Conservation (phyloP, 2,888 invertebrate genomes). For the Oscheius sp. region DNA sequence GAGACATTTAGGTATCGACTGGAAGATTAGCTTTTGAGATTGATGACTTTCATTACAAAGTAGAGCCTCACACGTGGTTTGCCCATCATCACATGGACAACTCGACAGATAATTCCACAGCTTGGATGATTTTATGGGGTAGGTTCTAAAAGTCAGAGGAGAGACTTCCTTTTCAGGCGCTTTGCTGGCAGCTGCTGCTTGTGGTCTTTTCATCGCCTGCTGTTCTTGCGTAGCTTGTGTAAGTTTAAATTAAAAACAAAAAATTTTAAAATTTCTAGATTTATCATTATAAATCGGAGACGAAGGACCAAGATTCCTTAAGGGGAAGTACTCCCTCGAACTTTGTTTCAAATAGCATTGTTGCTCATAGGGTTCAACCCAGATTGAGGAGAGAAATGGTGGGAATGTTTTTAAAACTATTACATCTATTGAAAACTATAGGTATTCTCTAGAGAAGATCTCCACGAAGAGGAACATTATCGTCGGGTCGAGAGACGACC, state of each 20-base stretch:
- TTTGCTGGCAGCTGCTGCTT: constrained; percentile 1
- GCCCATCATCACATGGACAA: constrained; percentile 40
- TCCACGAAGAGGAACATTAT: constrained; percentile 26
- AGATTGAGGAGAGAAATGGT: constrained; percentile 15
- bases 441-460: constrained; percentile 29
- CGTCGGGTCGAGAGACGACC: constrained; percentile 11
- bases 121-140: constrained; percentile 52
- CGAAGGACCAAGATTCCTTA: constrained; percentile 13
- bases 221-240: constrained; percentile 9
- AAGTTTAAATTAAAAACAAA: not conserved
- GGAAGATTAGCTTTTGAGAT: constrained; percentile 42
- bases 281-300: not conserved
- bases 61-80: constrained; percentile 54
- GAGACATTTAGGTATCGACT: constrained; percentile 31
- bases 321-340: constrained; percentile 30
- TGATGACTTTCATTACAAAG: constrained; percentile 41
- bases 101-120: constrained; percentile 15
- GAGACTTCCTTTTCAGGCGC: constrained; percentile 5
- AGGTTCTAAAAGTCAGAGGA: not conserved
- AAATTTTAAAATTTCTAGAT: not conserved
- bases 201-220: not conserved
- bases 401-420: not conserved
- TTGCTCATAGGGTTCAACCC: constrained; percentile 19
- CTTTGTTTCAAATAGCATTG: constrained; percentile 31
- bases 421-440: not conserved